A percentile compares a stretch with the other conserved stretches of the same genome.
phyloP scores from a whole-genome alignment of 1,140 invertebrate genomes.

The Contarinia nasturtii region DNA sequence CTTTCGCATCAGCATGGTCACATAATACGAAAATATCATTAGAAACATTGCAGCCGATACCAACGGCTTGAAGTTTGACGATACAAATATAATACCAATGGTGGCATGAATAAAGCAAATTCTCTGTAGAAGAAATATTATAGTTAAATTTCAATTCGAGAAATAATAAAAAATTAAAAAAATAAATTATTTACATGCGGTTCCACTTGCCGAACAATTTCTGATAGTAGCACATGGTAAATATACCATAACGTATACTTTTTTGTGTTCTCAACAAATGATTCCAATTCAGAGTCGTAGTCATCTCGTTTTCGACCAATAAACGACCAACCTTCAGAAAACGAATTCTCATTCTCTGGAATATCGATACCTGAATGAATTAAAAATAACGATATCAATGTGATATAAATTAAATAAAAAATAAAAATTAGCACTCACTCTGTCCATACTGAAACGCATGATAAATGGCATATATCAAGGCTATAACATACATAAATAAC shows the following conservation, averaged over 20 bases:
- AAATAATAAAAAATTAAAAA: constrained; percentile 14
- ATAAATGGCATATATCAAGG: neutral
- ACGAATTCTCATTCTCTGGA: constrained; percentile 4
- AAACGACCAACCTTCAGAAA: constrained; percentile 24
- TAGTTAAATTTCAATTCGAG: neutral
- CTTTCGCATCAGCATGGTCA: constrained; percentile 6
- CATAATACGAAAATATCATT: neutral
- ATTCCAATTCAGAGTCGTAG: constrained; percentile 33
- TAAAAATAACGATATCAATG: neutral
- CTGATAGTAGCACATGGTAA: constrained; percentile 23
- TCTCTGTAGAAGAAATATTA: neutral
- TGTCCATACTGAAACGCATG: neutral
- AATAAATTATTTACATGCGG: constrained; percentile 12
- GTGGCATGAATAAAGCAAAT: neutral
- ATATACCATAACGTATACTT: constrained; percentile 23
- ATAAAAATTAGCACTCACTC: neutral
- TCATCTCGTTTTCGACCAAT: constrained; percentile 25
- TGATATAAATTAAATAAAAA: too few relatives aligned
- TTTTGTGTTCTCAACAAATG: constrained; percentile 24
- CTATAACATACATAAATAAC: neutral
- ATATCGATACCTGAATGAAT: neutral
- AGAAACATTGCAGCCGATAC: neutral
- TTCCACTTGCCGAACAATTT: constrained; percentile 21
- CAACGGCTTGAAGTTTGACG: neutral
- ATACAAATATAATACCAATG: neutral